Base-by-base conservation (phyloP, 2,113 vertebrate genomes). In the Condylura cristata region DNA sequence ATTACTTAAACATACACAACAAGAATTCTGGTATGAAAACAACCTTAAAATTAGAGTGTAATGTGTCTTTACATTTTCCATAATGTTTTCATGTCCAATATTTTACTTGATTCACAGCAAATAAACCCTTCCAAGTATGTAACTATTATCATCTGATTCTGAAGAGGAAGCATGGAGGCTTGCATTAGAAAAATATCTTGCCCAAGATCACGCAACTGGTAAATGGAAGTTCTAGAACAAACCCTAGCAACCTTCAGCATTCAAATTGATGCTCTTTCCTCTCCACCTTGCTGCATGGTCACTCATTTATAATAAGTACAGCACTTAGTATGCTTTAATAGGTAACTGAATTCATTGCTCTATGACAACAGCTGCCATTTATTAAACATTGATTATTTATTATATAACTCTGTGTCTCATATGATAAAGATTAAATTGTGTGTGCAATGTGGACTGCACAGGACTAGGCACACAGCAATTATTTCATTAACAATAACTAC, bases 11-110 rank as follows among this genome's bases (percentile, higher is more conserved):
- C 32, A 84, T 14, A 90, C 1, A 65, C 4, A 68, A 34, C 44
- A 94, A 85, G 28, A 53, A 78, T 53, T 80, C 41, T 68, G 41
- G n/a, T 26, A 63, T 13, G 37, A 88, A 88, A 92, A 95, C 12
- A 95, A 79, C 22, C 13, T 68, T 86, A 94, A 91, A 71, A 79
- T 83, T 63, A 76, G 53, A 39, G 20, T 93, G 37, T n/a, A 75
- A 78, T 16, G 28, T 51, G 32, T 53, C 61, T 82, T 63, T 68
- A 34, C 5, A 93, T 8, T 91, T 89, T 78, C 46, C 66, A 82
- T 56, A 89, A 32, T 37, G 0, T 79, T 51, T 86, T 91, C 66
- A 87, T 28, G 75, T 61, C 44, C 70, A 96, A 1, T 41, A 53
- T 75, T 86, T 72, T 91, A 84, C 91, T 63, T 93, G 66, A 83